phyloP scores from a whole-genome alignment of 2,113 vertebrate species.

The Illadopsis cleaveri region DNA sequence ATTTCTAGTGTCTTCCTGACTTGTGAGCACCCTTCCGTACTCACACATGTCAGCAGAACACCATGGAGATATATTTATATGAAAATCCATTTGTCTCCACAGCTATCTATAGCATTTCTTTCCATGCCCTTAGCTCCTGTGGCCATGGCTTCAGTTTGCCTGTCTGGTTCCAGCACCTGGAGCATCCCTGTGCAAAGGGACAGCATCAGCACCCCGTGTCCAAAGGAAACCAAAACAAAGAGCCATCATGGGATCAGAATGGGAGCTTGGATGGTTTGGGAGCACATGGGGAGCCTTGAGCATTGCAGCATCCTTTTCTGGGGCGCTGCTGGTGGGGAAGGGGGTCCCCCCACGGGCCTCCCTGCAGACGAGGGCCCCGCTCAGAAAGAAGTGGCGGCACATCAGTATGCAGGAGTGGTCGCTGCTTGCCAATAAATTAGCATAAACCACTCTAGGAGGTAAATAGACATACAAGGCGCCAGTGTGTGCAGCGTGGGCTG shows the following conservation, averaged over 20 bases:
- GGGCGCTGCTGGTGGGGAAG: neutral
- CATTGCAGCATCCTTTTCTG: neutral
- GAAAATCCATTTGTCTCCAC: slow-evolving; percentile 50
- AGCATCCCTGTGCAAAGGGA: neutral
- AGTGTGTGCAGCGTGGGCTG: slow-evolving; percentile 66
- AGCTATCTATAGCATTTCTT: slow-evolving; percentile 3
- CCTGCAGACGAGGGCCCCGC: slow-evolving; percentile 31
- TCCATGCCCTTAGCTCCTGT: neutral
- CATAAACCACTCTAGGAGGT: slow-evolving; percentile 75
- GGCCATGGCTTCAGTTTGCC: neutral
- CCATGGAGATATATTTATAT: slow-evolving; percentile 42
- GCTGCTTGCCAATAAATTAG: slow-evolving; percentile 66
- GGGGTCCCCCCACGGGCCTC: slow-evolving; percentile 15
- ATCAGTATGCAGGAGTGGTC: slow-evolving; percentile 69
- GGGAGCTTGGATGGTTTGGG: neutral
- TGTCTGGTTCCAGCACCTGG: neutral
- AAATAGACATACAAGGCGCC: slow-evolving; percentile 72
- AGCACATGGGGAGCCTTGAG: neutral
- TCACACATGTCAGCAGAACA: slow-evolving; percentile 55
- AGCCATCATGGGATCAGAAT: neutral
- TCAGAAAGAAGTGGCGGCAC: slow-evolving; percentile 57
- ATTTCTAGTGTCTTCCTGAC: slow-evolving; percentile 60
- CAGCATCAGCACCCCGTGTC: neutral
- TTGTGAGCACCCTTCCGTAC: slow-evolving; percentile 43
- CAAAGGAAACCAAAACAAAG: neutral